phyloP scores from a whole-genome alignment of 2,797 vertebrate species.

The Rhinoraja longicauda region DNA sequence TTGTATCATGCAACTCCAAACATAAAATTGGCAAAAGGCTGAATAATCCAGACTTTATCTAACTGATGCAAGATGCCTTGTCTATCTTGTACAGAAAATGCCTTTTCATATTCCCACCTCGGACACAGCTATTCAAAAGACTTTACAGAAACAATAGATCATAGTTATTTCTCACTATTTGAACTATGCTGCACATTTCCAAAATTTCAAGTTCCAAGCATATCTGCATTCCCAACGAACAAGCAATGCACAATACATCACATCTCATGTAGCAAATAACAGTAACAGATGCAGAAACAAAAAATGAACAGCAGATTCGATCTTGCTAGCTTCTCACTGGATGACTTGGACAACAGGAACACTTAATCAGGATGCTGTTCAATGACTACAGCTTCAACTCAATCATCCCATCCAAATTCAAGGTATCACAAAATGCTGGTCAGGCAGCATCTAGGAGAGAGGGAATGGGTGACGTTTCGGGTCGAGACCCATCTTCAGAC shows the following conservation, averaged over 20 bases:
- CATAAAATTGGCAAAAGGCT: not conserved
- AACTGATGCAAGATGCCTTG: not conserved
- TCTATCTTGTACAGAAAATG: not conserved
- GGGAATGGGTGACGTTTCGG: too few species aligned
- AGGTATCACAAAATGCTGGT: too few species aligned
- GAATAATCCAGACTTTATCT: constrained; percentile 10
- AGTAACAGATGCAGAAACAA: not conserved
- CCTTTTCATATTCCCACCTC: not conserved
- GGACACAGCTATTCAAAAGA: not conserved
- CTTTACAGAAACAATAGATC: not conserved
- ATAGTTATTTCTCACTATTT: not conserved
- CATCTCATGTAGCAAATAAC: not conserved
- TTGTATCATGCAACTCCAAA: not conserved
- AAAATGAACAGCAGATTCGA: too few species aligned
- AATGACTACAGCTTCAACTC: too few species aligned
- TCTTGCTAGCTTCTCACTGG: too few species aligned
- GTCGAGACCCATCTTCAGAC: too few species aligned
- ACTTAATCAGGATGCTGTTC: too few species aligned
- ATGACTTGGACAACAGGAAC: too few species aligned
- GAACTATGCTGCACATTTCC: not conserved
- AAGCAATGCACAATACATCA: not conserved
- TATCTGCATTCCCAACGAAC: not conserved
- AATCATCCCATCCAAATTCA: too few species aligned
- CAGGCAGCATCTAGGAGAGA: too few species aligned
- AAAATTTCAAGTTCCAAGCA: not conserved